Percentiles rank a stretch among this genome's conserved stretches.
phyloP scores from a whole-genome alignment of 2,797 vertebrate genomes.

The Lacerta viridis region DNA sequence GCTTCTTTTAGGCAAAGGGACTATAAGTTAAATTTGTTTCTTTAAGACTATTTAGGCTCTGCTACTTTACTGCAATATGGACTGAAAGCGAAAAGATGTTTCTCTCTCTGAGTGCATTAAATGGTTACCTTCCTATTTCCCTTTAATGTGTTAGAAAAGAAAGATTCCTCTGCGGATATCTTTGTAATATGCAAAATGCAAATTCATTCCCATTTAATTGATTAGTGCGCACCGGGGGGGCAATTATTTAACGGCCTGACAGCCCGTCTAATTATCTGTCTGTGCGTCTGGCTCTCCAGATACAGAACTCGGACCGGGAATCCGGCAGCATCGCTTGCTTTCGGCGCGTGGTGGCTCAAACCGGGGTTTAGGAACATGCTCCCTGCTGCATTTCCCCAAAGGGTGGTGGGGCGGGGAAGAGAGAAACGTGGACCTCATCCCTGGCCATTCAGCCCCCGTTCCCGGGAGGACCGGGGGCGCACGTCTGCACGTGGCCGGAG shows the following conservation, averaged over 20 bases:
- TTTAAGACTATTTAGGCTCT: neutral
- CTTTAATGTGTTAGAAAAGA: neutral
- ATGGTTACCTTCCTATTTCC: neutral
- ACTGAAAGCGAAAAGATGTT: neutral
- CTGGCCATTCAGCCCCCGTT: neutral
- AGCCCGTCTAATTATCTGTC: neutral
- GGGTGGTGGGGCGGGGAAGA: no score
- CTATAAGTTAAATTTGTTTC: neutral
- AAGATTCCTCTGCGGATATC: neutral
- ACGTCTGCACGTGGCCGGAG: conserved; percentile 73
- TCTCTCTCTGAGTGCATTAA: no score
- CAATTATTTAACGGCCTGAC: neutral
- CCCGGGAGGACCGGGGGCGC: neutral
- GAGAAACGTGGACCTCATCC: neutral
- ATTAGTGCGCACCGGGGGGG: neutral
- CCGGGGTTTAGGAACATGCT: no score
- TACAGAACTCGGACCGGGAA: neutral
- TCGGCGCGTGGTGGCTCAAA: neutral
- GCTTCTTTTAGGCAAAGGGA: neutral
- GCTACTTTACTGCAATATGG: neutral
- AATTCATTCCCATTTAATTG: neutral
- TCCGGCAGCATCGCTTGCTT: no score
- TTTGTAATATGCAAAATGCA: neutral
- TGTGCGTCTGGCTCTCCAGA: neutral
- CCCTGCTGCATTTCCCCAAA: neutral